Evolutionary conservation across 53 echinoderm and acorn worm genomes (phyloP).

Genomic region (Crossaster papposus): DNA sequence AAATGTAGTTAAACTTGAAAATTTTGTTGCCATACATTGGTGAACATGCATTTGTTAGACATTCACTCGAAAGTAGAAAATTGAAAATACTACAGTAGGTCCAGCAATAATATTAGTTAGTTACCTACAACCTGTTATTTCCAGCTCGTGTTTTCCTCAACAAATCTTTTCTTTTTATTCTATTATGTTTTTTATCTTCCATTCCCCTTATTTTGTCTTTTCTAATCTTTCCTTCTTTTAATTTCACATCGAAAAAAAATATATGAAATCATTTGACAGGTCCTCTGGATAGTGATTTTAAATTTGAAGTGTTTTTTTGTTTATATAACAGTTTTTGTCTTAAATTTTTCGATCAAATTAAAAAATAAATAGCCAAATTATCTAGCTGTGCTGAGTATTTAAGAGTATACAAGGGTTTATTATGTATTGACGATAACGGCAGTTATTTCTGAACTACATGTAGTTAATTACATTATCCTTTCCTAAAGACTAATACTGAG

Average conservation of each 20-base stretch:
- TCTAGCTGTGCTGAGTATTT: not conserved
- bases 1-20: not conserved
- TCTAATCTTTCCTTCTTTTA: not conserved
- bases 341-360: not conserved
- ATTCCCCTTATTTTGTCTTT: not conserved
- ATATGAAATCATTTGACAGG: not conserved
- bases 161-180: not conserved
- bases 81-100: not conserved
- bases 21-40: not conserved
- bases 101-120: too few relatives aligned
- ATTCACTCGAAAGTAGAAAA: not conserved
- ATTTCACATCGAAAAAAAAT: not conserved
- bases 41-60: not conserved
- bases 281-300: not conserved
- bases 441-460: not conserved
- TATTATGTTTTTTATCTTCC: not conserved
- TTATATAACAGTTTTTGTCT: not conserved
- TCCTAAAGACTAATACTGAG: not conserved
- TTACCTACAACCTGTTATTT: not conserved
- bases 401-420: not conserved
- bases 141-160: not conserved
- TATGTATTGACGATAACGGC: not conserved
- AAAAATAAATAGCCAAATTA: not conserved
- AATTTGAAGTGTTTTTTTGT: not conserved
- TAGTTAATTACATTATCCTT: not conserved